Percentiles rank a stretch among this genome's conserved stretches.
Conservation (phyloP, 2,888 invertebrate genomes). For the Germaria angustata region DNA sequence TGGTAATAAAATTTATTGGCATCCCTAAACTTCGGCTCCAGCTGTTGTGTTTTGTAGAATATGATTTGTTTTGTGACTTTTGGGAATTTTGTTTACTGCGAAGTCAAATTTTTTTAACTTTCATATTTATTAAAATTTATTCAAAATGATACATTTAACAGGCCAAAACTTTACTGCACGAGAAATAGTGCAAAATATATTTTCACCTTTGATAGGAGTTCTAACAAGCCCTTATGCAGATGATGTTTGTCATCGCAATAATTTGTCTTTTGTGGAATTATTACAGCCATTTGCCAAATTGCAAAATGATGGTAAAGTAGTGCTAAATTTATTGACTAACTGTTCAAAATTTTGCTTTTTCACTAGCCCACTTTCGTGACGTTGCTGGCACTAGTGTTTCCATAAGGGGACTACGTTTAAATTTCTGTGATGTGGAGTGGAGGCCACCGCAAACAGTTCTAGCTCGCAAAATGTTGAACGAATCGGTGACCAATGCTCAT, state of each 20-base stretch:
- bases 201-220: constrained; percentile 93
- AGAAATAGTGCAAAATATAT: constrained; percentile 93
- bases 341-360: not conserved
- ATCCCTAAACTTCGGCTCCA: no score
- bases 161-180: constrained; percentile 86
- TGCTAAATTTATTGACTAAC: not conserved
- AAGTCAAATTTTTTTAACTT: no score
- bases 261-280: constrained; percentile 93
- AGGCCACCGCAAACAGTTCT: constrained; percentile 90
- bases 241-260: constrained; percentile 92
- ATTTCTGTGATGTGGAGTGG: constrained; percentile 90
- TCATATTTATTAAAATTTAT: not conserved
- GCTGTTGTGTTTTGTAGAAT: no score
- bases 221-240: constrained; percentile 91
- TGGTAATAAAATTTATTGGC: no score
- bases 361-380: constrained; percentile 90
- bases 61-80: no score
- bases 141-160: constrained; percentile 80
- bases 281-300: constrained; percentile 93
- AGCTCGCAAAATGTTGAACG: constrained; percentile 91
- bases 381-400: constrained; percentile 87
- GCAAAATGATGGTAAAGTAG: constrained; percentile 85
- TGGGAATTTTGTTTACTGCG: no score
- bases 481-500: constrained; percentile 85
- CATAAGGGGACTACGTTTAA: constrained; percentile 88